Evolutionary conservation across 2,797 vertebrate genomes (phyloP).

Genomic region (Amphiprion clarkii): DNA sequence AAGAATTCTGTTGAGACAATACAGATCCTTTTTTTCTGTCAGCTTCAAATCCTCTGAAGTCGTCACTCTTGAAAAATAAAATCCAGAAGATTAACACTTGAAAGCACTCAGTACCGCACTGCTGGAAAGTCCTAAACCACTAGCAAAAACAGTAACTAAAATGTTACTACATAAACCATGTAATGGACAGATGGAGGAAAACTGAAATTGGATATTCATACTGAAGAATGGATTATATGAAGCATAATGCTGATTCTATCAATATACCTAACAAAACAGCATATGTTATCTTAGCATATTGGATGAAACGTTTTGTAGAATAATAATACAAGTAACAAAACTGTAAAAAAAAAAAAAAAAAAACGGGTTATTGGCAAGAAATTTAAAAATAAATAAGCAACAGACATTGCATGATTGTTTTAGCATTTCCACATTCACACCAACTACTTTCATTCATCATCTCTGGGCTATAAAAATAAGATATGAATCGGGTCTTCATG

Average conservation of each 20-base stretch:
- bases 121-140: background rate
- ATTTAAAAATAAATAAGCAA: background rate
- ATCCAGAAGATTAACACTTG: constrained; percentile 42
- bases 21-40: constrained; percentile 83
- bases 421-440: constrained; percentile 27
- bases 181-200: background rate
- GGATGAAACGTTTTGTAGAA: background rate
- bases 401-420: background rate
- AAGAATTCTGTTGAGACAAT: constrained; percentile 84
- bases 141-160: constrained; percentile 15
- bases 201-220: constrained; percentile 2
- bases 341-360: background rate
- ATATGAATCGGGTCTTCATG: background rate
- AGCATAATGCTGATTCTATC: background rate
- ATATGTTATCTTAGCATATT: background rate
- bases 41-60: constrained; percentile 91
- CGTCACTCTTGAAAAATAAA: constrained; percentile 85
- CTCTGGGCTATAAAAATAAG: background rate
- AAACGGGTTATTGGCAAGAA: background rate
- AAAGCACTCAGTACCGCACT: background rate
- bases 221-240: background rate
- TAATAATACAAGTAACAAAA: background rate
- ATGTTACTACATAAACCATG: background rate
- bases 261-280: constrained; percentile 4
- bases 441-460: constrained; percentile 14